A percentile compares a stretch with the other conserved stretches of the same genome.
These are phyloP conservation scores for Theodoxus fluviatilis DNA, from an alignment of 2,888 invertebrate genomes.

Conservation along the genomic window DNA sequence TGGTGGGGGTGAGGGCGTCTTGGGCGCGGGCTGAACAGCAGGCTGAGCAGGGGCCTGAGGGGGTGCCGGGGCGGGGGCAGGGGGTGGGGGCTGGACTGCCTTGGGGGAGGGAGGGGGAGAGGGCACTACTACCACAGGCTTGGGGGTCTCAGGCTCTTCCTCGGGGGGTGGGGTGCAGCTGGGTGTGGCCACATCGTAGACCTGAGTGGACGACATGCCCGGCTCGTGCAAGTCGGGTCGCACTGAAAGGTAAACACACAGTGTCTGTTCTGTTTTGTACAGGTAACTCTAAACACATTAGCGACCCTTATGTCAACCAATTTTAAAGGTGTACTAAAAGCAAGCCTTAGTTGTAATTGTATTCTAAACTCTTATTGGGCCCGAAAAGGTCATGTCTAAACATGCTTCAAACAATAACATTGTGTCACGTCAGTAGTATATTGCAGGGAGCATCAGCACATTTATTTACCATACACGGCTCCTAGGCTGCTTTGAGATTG, in stretches of 20 bases:
- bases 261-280: background rate
- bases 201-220: conserved; percentile 33
- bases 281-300: too few species aligned
- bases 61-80: background rate
- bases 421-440: too few species aligned
- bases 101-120: conserved; percentile 42
- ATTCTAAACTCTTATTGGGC: too few species aligned
- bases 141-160: background rate
- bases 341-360: too few species aligned
- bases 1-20: background rate
- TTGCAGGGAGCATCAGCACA: too few species aligned
- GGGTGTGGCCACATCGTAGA: conserved; percentile 32
- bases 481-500: too few species aligned
- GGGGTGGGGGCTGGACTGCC: conserved; percentile 36
- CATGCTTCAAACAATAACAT: too few species aligned
- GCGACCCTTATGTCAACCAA: too few species aligned
- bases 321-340: too few species aligned
- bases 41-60: background rate
- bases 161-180: conserved; percentile 29
- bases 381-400: too few species aligned
- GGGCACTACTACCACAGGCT: conserved; percentile 17
- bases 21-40: too few species aligned
- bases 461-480: too few species aligned
- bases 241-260: background rate
- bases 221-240: conserved; percentile 31